Percentiles rank a stretch among this genome's conserved stretches.
Evolutionary conservation across 2,888 invertebrate genomes (phyloP).

Genomic region (Drosophila fulvimacula): DNA sequence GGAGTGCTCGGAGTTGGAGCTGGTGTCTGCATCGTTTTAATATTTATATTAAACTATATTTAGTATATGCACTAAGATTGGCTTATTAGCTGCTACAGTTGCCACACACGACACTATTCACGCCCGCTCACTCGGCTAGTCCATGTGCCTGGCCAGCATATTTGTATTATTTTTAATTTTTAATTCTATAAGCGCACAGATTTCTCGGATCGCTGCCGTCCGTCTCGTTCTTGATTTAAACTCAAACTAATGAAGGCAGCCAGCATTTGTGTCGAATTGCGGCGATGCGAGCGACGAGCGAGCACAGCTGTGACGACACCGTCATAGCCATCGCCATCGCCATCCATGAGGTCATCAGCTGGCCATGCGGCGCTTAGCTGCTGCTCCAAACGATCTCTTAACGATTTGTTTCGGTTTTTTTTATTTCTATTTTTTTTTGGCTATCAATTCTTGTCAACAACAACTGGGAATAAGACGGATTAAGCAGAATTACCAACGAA

Average conservation of each 20-base stretch:
- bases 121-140: neutral
- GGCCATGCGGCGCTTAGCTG: slow-evolving; percentile 5
- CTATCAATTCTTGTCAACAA: slow-evolving; percentile 5
- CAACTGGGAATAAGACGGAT: slow-evolving; percentile 4
- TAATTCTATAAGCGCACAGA: slow-evolving; percentile 24
- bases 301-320: slow-evolving; percentile 47
- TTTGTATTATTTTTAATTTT: slow-evolving; percentile 34
- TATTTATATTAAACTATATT: neutral
- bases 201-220: slow-evolving; percentile 61
- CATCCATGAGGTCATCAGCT: slow-evolving; percentile 51
- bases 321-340: slow-evolving; percentile 12
- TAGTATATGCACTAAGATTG: neutral
- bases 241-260: slow-evolving; percentile 69
- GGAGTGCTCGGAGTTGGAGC: slow-evolving; percentile 52
- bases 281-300: slow-evolving; percentile 20
- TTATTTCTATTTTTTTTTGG: neutral
- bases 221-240: slow-evolving; percentile 77
- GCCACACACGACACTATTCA: neutral
- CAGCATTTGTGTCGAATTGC: slow-evolving; percentile 51
- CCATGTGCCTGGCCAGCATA: neutral
- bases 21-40: slow-evolving; percentile 28
- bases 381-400: slow-evolving; percentile 21
- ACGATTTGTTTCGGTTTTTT: slow-evolving; percentile 1
- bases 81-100: neutral
- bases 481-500: slow-evolving; percentile 5